Evolutionary conservation across 2,113 vertebrate species (phyloP).

Genomic region (Phoxinus phoxinus): DNA sequence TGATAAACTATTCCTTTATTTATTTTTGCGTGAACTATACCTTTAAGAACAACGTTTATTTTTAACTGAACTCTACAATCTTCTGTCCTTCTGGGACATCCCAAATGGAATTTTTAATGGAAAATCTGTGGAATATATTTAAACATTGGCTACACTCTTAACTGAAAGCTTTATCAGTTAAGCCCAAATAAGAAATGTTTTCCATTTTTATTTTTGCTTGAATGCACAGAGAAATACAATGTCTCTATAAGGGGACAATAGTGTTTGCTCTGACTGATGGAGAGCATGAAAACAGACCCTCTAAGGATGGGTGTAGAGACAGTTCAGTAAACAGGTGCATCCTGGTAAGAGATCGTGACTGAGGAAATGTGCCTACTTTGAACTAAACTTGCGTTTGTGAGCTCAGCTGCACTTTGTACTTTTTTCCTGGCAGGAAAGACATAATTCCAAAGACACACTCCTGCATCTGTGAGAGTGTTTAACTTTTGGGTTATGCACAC

Average conservation of each 20-base stretch:
- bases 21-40: neutral
- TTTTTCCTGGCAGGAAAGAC: conserved; percentile 37
- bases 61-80: no score
- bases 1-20: neutral
- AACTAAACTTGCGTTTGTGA: conserved; percentile 23
- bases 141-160: neutral
- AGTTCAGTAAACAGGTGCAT: conserved; percentile 54
- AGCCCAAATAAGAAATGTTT: neutral
- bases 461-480: conserved; percentile 26
- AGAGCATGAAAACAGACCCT: conserved; percentile 42
- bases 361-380: conserved; percentile 57
- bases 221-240: conserved; percentile 18
- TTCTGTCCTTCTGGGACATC: no score
- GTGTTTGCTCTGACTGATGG: neutral
- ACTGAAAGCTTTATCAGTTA: neutral
- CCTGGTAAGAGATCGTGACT: conserved; percentile 48
- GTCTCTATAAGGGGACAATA: neutral
- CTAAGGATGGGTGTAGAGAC: conserved; percentile 39
- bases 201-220: conserved; percentile 30
- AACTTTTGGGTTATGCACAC: neutral
- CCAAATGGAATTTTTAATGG: no score
- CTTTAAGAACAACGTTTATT: no score
- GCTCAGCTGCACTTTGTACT: conserved; percentile 23
- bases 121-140: no score
- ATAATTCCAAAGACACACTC: conserved; percentile 10